phyloP scores from a whole-genome alignment of 2,888 invertebrate species.

The Tinea trinotella region DNA sequence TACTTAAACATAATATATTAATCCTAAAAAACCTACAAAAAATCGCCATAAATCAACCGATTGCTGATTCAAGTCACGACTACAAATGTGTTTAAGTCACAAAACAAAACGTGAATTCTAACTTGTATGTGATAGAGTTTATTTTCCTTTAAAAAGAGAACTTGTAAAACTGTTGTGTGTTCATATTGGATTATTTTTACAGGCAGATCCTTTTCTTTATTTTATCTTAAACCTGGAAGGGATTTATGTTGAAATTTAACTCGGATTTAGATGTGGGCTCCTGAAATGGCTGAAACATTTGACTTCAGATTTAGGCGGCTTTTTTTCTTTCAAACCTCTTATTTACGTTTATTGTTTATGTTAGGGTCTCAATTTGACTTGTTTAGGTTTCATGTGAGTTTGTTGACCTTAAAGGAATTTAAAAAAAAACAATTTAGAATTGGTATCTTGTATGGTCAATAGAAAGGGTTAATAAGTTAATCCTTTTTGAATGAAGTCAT shows the following conservation, averaged over 20 bases:
- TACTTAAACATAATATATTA: background rate
- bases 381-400: no score
- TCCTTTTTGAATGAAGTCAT: no score
- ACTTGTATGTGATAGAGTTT: background rate
- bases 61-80: background rate
- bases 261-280: slow-evolving; percentile 3
- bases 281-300: background rate
- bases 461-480: no score
- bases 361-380: no score
- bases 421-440: no score
- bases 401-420: no score
- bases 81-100: background rate
- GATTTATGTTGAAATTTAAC: slow-evolving; percentile 10
- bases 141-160: background rate
- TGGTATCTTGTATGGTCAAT: no score
- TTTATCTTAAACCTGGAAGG: slow-evolving; percentile 8
- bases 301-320: background rate
- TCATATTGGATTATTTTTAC: slow-evolving; percentile 10
- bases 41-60: background rate
- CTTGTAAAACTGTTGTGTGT: background rate
- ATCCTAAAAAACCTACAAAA: background rate
- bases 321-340: background rate
- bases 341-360: background rate
- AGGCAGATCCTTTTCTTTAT: background rate
- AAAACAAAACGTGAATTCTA: no score